Base-by-base conservation (phyloP, 2,888 invertebrate species). In the Oligia latruncula region DNA sequence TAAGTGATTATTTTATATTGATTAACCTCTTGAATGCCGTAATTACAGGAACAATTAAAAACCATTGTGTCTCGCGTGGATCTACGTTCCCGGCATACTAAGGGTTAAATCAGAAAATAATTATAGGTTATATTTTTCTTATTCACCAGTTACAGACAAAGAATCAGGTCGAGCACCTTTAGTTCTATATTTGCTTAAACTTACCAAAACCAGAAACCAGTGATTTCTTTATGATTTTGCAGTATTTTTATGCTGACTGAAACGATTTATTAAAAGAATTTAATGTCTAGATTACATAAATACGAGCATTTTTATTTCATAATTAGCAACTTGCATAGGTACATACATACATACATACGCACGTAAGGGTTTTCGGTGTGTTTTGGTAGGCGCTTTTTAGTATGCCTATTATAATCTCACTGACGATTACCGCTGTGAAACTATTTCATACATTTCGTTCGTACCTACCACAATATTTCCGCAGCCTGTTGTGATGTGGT, bases 381-480 rank as follows among this genome's bases (percentile, higher is more conserved):
- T 55, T 85, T 80, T n/a, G 49, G 17, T 62, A 82, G 82, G 81
- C 82, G 81, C 23, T 72, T n/a, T 20, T 17, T n/a, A 29, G 13
- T 8, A 4, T 46, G 46, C n/a, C 2, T 70, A 40, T 29, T 29
- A 29, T 35, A 35, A 49, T 11, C 20, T 29, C 20, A 74, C 23
- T 29, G 5, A n/a, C 15, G 40, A 17, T 29, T 49, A 20, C 23
- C 13, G 1, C 23, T 29, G 17, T 2, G 0, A 52, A 62, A 20
- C 35, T 15, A n/a, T 58, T 52, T 60, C 2, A 55, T 20, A n/a
- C 1, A 80, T 49, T 49, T 62, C 35, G 1, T 49, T 49, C 13
- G 29, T 60, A 20, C 13, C 2, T 71, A 55, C 13, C 40, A 23
- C 52, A 52, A n/a, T 49, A n/a, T n/a, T 1, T 20, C 52, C 6